These are phyloP conservation scores for Acrocephalus scirpaceus DNA, from an alignment of 2,797 vertebrate genomes.

Conservation along the genomic window DNA sequence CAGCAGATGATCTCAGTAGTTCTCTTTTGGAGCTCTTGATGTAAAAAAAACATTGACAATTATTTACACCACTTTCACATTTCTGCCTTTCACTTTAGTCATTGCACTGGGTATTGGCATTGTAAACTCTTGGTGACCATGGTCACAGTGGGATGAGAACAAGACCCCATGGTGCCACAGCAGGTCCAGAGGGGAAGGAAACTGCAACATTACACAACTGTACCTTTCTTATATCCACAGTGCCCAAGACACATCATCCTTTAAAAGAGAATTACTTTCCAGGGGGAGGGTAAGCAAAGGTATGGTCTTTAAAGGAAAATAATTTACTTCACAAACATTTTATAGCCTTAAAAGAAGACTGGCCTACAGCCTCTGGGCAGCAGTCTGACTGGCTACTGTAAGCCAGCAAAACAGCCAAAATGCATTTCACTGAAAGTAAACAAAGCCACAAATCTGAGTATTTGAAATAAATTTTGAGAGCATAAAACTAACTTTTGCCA, in stretches of 20 bases:
- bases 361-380: background rate
- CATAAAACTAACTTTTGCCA: background rate
- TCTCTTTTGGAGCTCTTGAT: background rate
- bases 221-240: background rate
- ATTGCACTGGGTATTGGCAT: background rate
- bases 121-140: background rate
- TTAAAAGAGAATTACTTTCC: background rate
- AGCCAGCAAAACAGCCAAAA: background rate
- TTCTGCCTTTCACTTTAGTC: background rate
- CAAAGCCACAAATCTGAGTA: background rate
- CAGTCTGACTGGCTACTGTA: background rate
- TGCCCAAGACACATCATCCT: background rate
- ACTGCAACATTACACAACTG: background rate
- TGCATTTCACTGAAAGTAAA: background rate
- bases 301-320: background rate
- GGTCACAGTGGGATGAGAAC: background rate
- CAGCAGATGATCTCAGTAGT: background rate
- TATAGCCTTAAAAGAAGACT: background rate
- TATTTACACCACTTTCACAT: background rate
- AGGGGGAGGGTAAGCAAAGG: background rate
- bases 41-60: background rate
- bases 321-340: background rate
- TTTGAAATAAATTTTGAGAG: background rate
- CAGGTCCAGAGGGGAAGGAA: background rate
- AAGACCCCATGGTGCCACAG: fast-evolving